Evolutionary conservation across 2,113 vertebrate species (phyloP).

Genomic region (Nerophis lumbriciformis): DNA sequence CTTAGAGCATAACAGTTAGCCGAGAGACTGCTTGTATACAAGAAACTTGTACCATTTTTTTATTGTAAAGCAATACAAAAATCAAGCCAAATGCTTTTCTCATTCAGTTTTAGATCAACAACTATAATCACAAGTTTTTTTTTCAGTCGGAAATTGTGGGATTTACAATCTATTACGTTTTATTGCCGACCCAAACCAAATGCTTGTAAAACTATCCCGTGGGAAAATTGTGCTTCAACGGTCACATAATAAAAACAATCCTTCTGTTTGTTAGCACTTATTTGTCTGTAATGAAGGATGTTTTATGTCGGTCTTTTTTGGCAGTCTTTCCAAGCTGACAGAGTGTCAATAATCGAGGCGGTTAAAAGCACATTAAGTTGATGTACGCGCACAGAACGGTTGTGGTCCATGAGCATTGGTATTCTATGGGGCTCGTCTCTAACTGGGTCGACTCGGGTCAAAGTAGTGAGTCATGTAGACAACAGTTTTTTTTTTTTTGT

Average conservation of each 20-base stretch:
- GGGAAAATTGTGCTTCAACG: slow-evolving; percentile 22
- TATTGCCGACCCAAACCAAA: not conserved
- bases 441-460: slow-evolving; percentile 19
- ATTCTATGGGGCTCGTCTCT: slow-evolving; percentile 8
- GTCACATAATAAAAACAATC: slow-evolving; percentile 20
- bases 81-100: not conserved
- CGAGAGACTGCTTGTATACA: too few relatives aligned
- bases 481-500: slow-evolving; percentile 7
- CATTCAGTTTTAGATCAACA: not conserved
- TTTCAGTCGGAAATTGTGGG: not conserved
- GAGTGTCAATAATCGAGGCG: slow-evolving; percentile 18
- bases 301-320: slow-evolving; percentile 3
- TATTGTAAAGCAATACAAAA: too few relatives aligned
- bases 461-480: slow-evolving; percentile 9
- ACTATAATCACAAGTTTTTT: not conserved
- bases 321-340: slow-evolving; percentile 28
- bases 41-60: too few relatives aligned
- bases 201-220: slow-evolving; percentile 9
- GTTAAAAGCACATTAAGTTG: slow-evolving; percentile 41
- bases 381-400: not conserved
- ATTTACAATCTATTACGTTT: not conserved
- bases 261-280: slow-evolving; percentile 10
- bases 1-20: too few relatives aligned
- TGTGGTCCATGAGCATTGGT: slow-evolving; percentile 5
- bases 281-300: slow-evolving; percentile 28